Conservation (phyloP, 2,113 vertebrate genomes). For the Charadrius vociferus region DNA sequence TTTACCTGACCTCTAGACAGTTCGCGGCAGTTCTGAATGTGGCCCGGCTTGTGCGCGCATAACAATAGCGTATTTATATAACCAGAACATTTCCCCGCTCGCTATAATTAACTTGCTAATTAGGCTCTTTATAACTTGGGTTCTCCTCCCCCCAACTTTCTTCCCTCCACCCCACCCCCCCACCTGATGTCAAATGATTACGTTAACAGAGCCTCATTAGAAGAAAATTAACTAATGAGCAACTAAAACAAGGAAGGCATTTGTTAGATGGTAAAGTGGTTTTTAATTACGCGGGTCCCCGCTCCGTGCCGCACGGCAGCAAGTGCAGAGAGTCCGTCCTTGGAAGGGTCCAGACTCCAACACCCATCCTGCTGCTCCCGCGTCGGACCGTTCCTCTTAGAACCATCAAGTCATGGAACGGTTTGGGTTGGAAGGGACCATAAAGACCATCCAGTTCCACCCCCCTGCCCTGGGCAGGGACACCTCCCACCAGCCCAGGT, state of each 20-base stretch:
- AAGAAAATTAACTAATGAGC: constrained; percentile 74
- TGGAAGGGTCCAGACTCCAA: not conserved
- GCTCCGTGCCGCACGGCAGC: not conserved
- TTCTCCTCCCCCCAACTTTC: not conserved
- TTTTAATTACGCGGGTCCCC: not conserved
- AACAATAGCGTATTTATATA: constrained; percentile 75
- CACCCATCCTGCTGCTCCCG: not conserved
- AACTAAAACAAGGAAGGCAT: constrained; percentile 50
- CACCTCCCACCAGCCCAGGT: fast-evolving
- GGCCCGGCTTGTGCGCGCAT: constrained; percentile 30
- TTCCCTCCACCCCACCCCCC: not conserved
- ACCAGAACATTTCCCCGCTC: constrained; percentile 44
- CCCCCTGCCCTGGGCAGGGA: not conserved
- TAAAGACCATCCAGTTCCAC: fast-evolving
- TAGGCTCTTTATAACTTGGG: constrained; percentile 67
- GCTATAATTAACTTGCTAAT: constrained; percentile 80
- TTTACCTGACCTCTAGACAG: constrained; percentile 48
- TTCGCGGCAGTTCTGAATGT: not conserved
- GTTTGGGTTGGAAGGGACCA: not conserved
- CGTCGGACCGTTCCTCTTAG: fast-evolving
- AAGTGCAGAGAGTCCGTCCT: not conserved
- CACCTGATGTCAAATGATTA: constrained; percentile 59
- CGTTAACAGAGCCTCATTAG: constrained; percentile 62
- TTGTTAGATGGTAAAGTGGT: constrained; percentile 8
- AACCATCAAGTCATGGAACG: fast-evolving